Base-by-base conservation (phyloP, 1,140 invertebrate genomes). In the Aplysia californica region DNA sequence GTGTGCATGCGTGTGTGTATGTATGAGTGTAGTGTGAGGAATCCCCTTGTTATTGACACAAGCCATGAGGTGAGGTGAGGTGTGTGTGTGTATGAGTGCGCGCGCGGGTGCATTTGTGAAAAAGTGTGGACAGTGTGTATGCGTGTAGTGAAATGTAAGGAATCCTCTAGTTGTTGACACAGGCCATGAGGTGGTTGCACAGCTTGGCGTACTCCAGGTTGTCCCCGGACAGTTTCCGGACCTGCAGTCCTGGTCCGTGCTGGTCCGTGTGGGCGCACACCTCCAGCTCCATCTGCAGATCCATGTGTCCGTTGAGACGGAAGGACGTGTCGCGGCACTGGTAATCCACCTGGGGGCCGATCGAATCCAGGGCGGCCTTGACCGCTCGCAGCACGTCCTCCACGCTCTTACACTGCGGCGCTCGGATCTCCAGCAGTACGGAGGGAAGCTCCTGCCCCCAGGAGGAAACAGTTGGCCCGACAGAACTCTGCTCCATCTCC, bases 211-310 rank as follows among this genome's bases (percentile, higher is more conserved):
- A 97, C 86, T 96, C 95, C 76, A 94, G 91, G 88, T 96, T 95
- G 90, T 98, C 96, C 2, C 96, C 96, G 0, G 96, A 97, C 78
- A 98, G 96, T 86, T 96, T 92, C 74, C 96, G 90, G 92, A 98
- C 94, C 85, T 97, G 97, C 75, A 98, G 92, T 6, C 96, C 95
- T 81, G 96, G 96, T 29, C 87, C 83, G 56, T 83, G 80, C 0
- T 83, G 82, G 5, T 85, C 85, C 50, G 86, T 83, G 10, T 85
- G 84, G 23, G 87, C 83, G 85, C 93, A 95, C 0, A 97, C 93
- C 83, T 95, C 93, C 78, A 97, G 87, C 86, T 97, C 95, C 64
- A 97, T 96, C 88, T 96, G 95, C 80, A 96, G 93, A 3, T 95
- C 95, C 3, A 94, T 94, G 87, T 95, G 95, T 87, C 72, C 72